phyloP scores from a whole-genome alignment of 2,888 invertebrate genomes.

The Hyposoter dolosus region DNA sequence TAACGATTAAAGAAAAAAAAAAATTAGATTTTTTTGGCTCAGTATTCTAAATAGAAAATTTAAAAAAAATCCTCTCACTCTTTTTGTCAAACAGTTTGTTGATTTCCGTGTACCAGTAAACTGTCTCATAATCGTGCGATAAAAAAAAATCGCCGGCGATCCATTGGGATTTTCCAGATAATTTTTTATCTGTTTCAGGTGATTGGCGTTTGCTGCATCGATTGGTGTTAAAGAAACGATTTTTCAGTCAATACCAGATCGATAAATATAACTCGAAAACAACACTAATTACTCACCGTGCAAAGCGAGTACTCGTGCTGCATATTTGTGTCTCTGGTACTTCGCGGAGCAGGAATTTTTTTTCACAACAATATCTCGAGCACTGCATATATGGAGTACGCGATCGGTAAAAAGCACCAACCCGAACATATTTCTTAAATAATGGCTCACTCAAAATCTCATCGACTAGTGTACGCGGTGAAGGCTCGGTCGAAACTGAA shows the following conservation, averaged over 20 bases:
- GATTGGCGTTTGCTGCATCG: neutral
- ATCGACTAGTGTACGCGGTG: neutral
- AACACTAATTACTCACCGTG: slow-evolving; percentile 9
- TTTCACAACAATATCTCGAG: neutral
- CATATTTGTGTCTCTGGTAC: slow-evolving; percentile 5
- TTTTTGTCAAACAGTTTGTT: neutral
- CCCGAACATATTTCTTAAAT: slow-evolving; percentile 7
- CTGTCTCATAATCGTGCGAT: neutral
- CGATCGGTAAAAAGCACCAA: slow-evolving; percentile 10
- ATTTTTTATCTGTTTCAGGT: neutral
- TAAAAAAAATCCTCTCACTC: neutral
- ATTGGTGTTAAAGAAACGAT: neutral
- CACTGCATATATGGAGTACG: neutral
- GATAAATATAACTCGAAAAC: neutral
- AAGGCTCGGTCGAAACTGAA: neutral
- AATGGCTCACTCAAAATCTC: neutral
- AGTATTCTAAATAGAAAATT: neutral
- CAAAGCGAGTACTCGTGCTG: slow-evolving; percentile 23
- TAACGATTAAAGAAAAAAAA: neutral
- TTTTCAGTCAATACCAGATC: neutral
- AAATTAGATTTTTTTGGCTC: neutral
- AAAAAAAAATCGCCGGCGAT: neutral
- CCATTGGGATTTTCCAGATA: neutral
- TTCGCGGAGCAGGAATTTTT: neutral
- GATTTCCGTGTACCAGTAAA: neutral